These are phyloP conservation scores for Agonopterix arenella DNA, from an alignment of 2,888 invertebrate species.

Conservation along the genomic window DNA sequence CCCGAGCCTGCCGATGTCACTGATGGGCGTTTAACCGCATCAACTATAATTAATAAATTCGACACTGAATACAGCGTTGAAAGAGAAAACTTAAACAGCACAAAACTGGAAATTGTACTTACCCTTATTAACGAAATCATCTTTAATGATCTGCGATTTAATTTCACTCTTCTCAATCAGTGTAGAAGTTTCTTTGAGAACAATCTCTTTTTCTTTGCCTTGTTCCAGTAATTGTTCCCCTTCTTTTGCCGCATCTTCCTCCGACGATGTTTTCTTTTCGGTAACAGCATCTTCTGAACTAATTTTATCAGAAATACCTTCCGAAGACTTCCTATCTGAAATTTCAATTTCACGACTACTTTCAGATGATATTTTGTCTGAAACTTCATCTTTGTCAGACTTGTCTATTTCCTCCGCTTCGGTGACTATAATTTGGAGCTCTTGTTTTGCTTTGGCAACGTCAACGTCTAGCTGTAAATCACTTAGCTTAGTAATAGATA, in stretches of 20 bases:
- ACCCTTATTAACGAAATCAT: conserved; percentile 46
- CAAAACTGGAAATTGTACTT: conserved; percentile 1
- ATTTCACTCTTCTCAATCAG: conserved; percentile 32
- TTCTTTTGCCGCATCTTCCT: conserved; percentile 51
- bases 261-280: conserved; percentile 69
- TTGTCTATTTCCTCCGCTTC: conserved; percentile 66
- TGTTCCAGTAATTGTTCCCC: conserved; percentile 25
- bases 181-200: conserved; percentile 23
- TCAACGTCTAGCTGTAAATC: conserved; percentile 53
- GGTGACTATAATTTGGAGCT: conserved; percentile 67
- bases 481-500: conserved; percentile 61
- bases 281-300: conserved; percentile 73
- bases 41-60: conserved; percentile 23
- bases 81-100: not conserved
- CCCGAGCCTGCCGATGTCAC: conserved; percentile 67
- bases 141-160: conserved; percentile 30
- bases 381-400: conserved; percentile 66
- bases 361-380: conserved; percentile 73
- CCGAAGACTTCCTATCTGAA: conserved; percentile 68
- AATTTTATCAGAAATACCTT: conserved; percentile 69
- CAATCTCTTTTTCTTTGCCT: conserved; percentile 20
- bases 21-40: conserved; percentile 55
- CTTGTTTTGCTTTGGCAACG: conserved; percentile 46
- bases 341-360: conserved; percentile 71
- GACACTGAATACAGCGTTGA: not conserved